These are phyloP conservation scores for Drosophila orosa DNA, from an alignment of 1,140 invertebrate genomes.

Conservation along the genomic window DNA sequence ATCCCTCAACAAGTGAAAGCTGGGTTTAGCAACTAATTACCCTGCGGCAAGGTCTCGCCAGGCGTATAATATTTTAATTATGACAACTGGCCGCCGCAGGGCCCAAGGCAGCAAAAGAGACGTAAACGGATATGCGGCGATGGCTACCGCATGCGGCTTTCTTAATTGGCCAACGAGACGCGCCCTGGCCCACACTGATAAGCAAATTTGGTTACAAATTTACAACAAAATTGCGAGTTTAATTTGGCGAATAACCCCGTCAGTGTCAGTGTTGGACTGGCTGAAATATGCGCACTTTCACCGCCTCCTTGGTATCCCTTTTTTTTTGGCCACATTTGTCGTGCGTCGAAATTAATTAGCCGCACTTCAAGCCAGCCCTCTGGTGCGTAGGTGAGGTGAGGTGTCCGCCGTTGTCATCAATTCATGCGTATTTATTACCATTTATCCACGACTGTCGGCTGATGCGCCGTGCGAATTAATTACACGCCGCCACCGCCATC, in stretches of 20 bases:
- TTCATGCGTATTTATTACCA: conserved; percentile 74
- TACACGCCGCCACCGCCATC: conserved; percentile 42
- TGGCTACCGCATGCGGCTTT: conserved; percentile 74
- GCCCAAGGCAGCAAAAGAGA: conserved; percentile 13
- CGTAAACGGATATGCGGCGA: conserved; percentile 57
- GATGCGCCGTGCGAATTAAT: conserved; percentile 67
- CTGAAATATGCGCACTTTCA: conserved; percentile 80
- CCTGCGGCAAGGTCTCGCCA: conserved; percentile 31
- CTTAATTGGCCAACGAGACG: conserved; percentile 64
- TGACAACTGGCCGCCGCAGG: conserved; percentile 52
- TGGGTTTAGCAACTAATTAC: conserved; percentile 46
- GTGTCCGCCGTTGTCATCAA: conserved; percentile 67
- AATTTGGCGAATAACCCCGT: conserved; percentile 53
- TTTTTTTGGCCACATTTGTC: conserved; percentile 55
- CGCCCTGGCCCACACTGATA: conserved; percentile 49
- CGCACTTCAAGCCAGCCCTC: conserved; percentile 39
- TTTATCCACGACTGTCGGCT: conserved; percentile 56
- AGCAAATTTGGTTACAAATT: conserved; percentile 71
- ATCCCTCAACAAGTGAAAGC: conserved; percentile 56
- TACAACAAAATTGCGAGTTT: conserved; percentile 65
- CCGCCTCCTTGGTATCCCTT: conserved; percentile 56
- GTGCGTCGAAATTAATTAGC: conserved; percentile 81
- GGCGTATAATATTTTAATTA: conserved; percentile 70
- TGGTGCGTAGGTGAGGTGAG: conserved; percentile 45
- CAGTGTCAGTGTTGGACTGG: conserved; percentile 29